Conservation (phyloP, 1,140 invertebrate species). For the Trichoplusia ni region DNA sequence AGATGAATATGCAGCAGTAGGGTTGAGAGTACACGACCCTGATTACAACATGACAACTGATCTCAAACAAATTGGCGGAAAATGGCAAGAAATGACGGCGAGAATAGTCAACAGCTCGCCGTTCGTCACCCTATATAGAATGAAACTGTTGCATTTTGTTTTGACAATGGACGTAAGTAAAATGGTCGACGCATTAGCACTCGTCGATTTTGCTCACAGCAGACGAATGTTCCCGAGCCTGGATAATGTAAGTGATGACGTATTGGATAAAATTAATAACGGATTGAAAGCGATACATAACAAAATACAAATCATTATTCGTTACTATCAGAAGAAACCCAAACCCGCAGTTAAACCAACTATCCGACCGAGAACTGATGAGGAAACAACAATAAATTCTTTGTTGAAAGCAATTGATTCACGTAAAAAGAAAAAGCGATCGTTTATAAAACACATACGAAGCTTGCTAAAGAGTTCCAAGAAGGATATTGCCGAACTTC, state of each 20-base stretch:
- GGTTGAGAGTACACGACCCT: slow-evolving; percentile 37
- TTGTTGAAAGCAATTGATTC: background rate
- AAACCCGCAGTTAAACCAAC: background rate
- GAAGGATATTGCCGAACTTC: slow-evolving; percentile 44
- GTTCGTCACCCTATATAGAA: slow-evolving; percentile 40
- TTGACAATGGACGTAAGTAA: slow-evolving; percentile 52
- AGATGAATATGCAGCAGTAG: slow-evolving; percentile 32
- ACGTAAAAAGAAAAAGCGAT: slow-evolving; percentile 35
- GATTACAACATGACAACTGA: slow-evolving; percentile 47
- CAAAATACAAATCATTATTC: slow-evolving; percentile 38
- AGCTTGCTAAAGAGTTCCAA: slow-evolving; percentile 54
- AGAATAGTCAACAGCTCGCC: slow-evolving; percentile 33
- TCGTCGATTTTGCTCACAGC: slow-evolving; percentile 44
- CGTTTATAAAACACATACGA: slow-evolving; percentile 56
- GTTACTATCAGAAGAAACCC: background rate
- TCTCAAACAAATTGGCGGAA: slow-evolving; percentile 44
- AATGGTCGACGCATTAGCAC: slow-evolving; percentile 48
- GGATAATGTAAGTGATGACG: slow-evolving; percentile 32
- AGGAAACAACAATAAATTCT: background rate
- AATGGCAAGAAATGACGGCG: slow-evolving; percentile 46
- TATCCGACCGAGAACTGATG: background rate
- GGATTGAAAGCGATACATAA: slow-evolving; percentile 42
- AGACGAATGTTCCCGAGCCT: slow-evolving; percentile 44
- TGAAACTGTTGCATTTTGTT: slow-evolving; percentile 53
- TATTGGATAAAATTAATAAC: slow-evolving; percentile 42